Evolutionary conservation across 2,113 vertebrate genomes (phyloP), one percentile per base, ranked within the genome.

Genomic region (Alexandromys fortis): DNA sequence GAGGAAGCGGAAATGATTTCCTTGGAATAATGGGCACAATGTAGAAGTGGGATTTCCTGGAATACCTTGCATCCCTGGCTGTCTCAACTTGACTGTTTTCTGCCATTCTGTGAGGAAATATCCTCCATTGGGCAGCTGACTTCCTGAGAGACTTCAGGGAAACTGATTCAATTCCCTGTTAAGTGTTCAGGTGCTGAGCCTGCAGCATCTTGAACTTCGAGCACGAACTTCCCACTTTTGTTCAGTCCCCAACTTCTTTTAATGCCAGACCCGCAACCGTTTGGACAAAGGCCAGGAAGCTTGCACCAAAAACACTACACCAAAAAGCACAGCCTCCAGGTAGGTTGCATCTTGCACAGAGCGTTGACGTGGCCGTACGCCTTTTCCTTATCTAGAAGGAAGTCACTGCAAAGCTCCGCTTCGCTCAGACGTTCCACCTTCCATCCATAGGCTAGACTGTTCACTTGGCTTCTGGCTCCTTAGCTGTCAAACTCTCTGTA

Each of bases 1-100:
- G 49, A 82, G n/a, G 21, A 75, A 92, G 67, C 82, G 21, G 58
- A 52, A 93, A 90, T 10, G 61, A 45, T 92, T 88, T 86, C 58
- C 61, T 86, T 49, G 1, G 35, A 24, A 33, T 92, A 68, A 90
- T 67, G 91, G 45, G 58, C 13, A 65, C 19, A 52, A 35, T 67
- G 68, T 30, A 76, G 70, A 35, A 5, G 55, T 33, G 35, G 24
- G 52, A 55, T 65, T 93, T 72, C 24, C 14, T 7, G 33, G 94
- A 49, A 75, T 47, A 65, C 26, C 49, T 42, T 24, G 1, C 19
- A 68, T 87, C 72, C 47, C 63, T 85, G 45, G 9, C 30, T 42
- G 21, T 70, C 24, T 93, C 67, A 87, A 75, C 16, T 21, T 19
- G 58, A 21, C 58, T 21, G 33, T 67, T 92, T 92, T 90, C 88